These are phyloP conservation scores for Eulacestoma nigropectus DNA, from an alignment of 2,113 vertebrate species.

Conservation along the genomic window DNA sequence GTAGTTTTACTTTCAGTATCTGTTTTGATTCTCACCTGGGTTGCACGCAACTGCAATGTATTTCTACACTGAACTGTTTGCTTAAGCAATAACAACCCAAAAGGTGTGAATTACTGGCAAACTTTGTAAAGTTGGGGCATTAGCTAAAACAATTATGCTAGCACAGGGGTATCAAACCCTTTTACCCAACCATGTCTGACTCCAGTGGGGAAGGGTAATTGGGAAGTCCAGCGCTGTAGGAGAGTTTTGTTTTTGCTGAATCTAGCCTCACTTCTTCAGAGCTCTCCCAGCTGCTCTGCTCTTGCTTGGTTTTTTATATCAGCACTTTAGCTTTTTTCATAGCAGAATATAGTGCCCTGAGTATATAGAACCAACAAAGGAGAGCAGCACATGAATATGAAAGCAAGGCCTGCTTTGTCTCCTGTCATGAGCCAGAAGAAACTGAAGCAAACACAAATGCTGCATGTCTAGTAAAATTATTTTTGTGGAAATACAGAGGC, in stretches of 20 bases:
- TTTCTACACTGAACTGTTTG: slow-evolving; percentile 70
- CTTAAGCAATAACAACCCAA: slow-evolving; percentile 87
- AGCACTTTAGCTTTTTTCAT: slow-evolving; percentile 14
- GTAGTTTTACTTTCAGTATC: slow-evolving; percentile 60
- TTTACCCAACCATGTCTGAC: background rate
- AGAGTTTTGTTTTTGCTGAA: background rate
- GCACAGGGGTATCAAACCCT: background rate
- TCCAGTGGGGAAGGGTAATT: background rate
- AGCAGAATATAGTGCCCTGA: slow-evolving; percentile 18
- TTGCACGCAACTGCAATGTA: slow-evolving; percentile 19
- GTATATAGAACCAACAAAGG: slow-evolving; percentile 16
- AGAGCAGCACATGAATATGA: background rate
- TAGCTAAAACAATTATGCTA: slow-evolving; percentile 54
- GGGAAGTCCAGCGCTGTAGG: background rate
- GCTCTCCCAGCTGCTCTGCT: slow-evolving; percentile 34
- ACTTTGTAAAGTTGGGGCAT: slow-evolving; percentile 66
- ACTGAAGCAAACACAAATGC: slow-evolving; percentile 12
- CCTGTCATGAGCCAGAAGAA: slow-evolving; percentile 1
- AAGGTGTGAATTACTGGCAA: slow-evolving; percentile 64
- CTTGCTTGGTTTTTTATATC: slow-evolving; percentile 14
- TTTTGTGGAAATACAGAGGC: background rate
- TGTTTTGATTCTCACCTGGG: slow-evolving; percentile 18
- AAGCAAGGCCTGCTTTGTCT: background rate
- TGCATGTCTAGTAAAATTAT: background rate
- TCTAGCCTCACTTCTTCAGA: background rate